Evolutionary conservation across 1,140 invertebrate genomes (phyloP), one percentile per base, ranked within the genome.

Genomic region (Orius laevigatus): DNA sequence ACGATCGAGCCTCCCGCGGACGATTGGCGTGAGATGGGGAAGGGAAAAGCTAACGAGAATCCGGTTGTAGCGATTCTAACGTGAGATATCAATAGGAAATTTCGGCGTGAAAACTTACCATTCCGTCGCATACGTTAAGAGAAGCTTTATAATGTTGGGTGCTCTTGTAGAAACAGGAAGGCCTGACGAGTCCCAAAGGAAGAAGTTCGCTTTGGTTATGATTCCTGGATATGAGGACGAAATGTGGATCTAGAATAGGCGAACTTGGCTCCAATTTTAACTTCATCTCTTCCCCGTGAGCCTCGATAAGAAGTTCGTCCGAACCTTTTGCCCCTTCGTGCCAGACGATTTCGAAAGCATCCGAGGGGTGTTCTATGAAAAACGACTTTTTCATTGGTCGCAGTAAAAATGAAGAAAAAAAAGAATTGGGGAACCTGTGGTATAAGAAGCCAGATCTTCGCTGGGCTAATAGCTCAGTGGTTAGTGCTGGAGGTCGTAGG

Each of bases 101-200:
- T 31, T 19, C 15, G n/a, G 40, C 14, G 35, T 18, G 15, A 15
- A 41, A 20, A 38, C 41, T 58, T 55, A 60, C 58, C 52, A 60
- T 51, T 49, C 57, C 58, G 8, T 53, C 52, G 39, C 58, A 60
- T 20, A 56, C 19, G 44, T 52, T 53, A 2, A 60, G 45, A 0
- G 58, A 57, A 11, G 58, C 58, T 40, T 47, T 43, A 20, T 54
- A 39, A 5, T 48, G 51, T 12, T 48, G 35, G 11, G 50, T 31
- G 46, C 54, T 55, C 19, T 35, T 47, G 42, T 50, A 60, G 44
- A 54, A 57, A 49, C 58, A 60, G 19, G 54, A 48, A 1, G 44
- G 42, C 14, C 48, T 35, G 15, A 53, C 55, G 1, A 53, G 50
- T 11, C 39, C 19, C 3, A 34, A 35, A 4, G 46, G 16, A 6